Percentiles rank a stretch among this genome's conserved stretches.
Evolutionary conservation across 2,797 vertebrate species (phyloP).

Genomic region (Florisuga fusca): DNA sequence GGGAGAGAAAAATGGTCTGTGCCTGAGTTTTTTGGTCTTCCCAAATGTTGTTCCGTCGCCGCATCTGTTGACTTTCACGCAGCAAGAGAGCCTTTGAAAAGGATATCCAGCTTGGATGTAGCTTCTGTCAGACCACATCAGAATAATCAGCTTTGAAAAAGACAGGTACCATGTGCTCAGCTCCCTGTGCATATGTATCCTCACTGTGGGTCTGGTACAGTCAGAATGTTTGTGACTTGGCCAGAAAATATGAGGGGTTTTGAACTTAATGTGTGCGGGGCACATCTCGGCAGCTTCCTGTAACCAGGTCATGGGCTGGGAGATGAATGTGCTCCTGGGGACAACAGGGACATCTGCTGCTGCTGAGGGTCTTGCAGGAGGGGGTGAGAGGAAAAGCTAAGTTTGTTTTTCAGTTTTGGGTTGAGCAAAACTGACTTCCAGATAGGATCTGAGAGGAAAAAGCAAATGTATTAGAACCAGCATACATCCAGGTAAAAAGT

Average conservation of each 20-base stretch:
- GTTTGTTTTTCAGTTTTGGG: neutral
- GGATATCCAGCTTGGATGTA: neutral
- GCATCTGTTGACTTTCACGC: neutral
- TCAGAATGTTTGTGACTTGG: accelerated
- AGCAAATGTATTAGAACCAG: neutral
- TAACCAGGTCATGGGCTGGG: neutral
- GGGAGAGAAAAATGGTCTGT: neutral
- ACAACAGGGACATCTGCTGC: accelerated
- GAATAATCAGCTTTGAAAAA: neutral
- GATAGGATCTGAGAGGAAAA: neutral
- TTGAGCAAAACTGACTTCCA: neutral
- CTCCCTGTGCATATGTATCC: neutral
- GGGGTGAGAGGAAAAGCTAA: neutral
- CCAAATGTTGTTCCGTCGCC: neutral
- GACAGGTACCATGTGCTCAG: neutral
- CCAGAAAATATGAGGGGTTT: neutral
- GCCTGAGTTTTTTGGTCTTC: neutral
- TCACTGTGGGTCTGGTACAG: neutral
- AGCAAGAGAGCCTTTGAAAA: neutral
- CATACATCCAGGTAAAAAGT: accelerated
- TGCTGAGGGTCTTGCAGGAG: neutral
- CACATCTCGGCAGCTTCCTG: accelerated
- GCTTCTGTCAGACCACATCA: constrained; percentile 21
- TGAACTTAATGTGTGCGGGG: neutral
- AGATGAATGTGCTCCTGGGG: accelerated